Base-by-base conservation (phyloP, 2,113 vertebrate species). In the Phrynosoma blainvillii region DNA sequence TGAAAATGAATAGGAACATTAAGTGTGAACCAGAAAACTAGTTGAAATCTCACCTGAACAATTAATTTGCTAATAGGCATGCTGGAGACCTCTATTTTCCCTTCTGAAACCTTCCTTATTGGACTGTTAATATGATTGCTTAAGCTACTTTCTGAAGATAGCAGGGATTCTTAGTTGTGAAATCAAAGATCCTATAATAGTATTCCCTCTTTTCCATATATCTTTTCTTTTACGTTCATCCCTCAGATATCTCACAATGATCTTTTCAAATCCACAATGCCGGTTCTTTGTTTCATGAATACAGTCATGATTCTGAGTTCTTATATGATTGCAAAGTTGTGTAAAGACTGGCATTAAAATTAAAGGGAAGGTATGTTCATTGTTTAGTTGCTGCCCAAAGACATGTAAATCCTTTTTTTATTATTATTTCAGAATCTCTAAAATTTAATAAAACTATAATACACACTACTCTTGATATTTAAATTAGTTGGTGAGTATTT, bases 401-500 rank as follows among this genome's bases (percentile, higher is more conserved):
- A 79, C 66, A 59, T 82, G 65, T 4, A 2, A 88, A 84, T 66
- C 23, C 12, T 36, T 36, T 30, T 75, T 76, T 74, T n/a, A 52
- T 68, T 86, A 56, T 87, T 71, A 27, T 68, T 86, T 77, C 86
- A 81, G 18, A 11, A 20, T 79, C 1, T 52, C 89, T 91, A 68
- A 83, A 77, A 89, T 74, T 83, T 42, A 93, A 70, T 62, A 89
- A 90, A 27, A 21, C 8, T 92, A 74, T 88, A 88, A 78, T n/a
- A 27, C 21, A 89, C 7, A 42, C 18, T 10, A 56, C 76, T 71
- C 82, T 81, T 79, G 16, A 42, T 88, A 86, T 2, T 71, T 86
- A 85, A 92, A 93, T 91, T 91, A 0, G 47, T 88, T 90, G 32
- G 65, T 80, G 82, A 77, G 14, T 89, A 84, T 93, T 92, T 93